Conservation (phyloP, 2,797 vertebrate species). For the Pelodytes ibericus region DNA sequence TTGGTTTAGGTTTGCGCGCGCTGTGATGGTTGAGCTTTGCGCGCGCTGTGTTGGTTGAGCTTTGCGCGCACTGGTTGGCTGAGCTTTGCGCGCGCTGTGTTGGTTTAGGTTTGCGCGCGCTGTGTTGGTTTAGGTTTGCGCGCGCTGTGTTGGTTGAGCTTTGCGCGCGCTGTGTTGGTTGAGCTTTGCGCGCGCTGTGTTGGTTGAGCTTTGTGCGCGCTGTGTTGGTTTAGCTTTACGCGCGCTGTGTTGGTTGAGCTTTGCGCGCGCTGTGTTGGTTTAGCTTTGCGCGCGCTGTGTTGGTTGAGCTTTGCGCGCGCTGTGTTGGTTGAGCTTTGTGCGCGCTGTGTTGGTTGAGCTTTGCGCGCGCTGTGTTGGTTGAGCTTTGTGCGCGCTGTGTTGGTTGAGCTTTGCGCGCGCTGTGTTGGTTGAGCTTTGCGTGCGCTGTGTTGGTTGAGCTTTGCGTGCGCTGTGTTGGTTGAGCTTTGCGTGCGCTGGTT, state of each 20-base stretch:
- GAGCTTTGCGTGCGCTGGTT: not conserved
- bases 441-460: not conserved
- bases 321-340: not conserved
- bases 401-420: no score
- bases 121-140: not conserved
- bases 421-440: not conserved
- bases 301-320: no score
- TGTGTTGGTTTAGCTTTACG: no score
- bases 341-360: not conserved
- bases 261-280: no score
- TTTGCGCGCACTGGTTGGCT: not conserved
- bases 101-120: no score
- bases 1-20: no score
- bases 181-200: no score
- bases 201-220: no score
- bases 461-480: not conserved
- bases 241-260: no score
- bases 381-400: not conserved
- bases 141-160: not conserved
- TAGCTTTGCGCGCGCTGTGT: no score
- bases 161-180: no score
- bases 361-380: not conserved
- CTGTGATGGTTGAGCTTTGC: not conserved
- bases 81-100: no score
- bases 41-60: not conserved